These are phyloP conservation scores for Netelia fuscicornis DNA, from an alignment of 2,888 invertebrate genomes.

Conservation along the genomic window DNA sequence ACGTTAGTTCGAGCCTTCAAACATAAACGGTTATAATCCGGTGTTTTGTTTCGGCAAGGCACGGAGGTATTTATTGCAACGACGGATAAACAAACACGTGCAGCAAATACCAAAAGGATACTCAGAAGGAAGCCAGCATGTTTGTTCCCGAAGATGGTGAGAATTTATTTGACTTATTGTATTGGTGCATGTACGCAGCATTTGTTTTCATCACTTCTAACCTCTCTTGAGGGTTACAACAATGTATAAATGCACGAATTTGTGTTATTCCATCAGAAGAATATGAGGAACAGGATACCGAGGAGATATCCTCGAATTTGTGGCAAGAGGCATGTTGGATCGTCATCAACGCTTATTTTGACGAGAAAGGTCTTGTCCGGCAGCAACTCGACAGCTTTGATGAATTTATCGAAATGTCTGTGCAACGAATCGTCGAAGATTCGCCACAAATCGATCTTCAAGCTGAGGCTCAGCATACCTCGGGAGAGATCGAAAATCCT, in stretches of 20 bases:
- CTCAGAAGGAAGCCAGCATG: conserved; percentile 36
- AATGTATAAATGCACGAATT: conserved; percentile 4
- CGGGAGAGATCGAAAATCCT: conserved; percentile 96
- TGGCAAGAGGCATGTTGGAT: conserved; percentile 99
- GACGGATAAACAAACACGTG: background rate
- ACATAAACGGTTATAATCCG: no score
- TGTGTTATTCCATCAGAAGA: conserved; percentile 60
- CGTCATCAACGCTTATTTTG: conserved; percentile 99
- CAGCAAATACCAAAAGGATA: background rate
- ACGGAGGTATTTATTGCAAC: background rate
- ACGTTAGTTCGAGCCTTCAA: no score
- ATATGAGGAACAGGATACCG: conserved; percentile 94
- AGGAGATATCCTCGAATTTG: conserved; percentile 98
- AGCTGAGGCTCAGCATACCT: conserved; percentile 98
- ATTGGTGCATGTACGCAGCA: background rate
- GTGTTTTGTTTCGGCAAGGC: no score
- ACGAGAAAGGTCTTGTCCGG: conserved; percentile 99
- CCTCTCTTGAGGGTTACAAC: conserved; percentile 50
- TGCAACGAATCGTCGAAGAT: conserved; percentile 99
- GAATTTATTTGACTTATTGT: background rate
- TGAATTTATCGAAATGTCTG: conserved; percentile 99
- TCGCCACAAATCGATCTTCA: conserved; percentile 98
- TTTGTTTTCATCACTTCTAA: conserved; percentile 41
- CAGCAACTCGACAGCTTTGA: conserved; percentile 99
- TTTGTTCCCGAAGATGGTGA: conserved; percentile 66